A percentile compares a stretch with the other conserved stretches of the same genome.
phyloP scores from a whole-genome alignment of 2,888 invertebrate genomes.

The Lysandra coridon region DNA sequence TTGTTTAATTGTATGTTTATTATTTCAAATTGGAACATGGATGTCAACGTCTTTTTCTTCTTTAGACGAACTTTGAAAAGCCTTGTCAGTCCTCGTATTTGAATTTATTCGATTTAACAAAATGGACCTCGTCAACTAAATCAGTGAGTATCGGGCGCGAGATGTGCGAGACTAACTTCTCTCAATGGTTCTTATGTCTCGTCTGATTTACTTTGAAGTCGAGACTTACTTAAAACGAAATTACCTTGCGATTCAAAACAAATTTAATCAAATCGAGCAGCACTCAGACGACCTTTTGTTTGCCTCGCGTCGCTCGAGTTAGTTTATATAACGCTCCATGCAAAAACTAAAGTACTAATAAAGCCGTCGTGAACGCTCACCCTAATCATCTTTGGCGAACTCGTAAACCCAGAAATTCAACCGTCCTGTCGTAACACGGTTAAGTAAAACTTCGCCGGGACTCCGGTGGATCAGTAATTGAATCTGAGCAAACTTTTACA shows the following conservation, averaged over 20 bases:
- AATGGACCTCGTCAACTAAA: constrained; percentile 17
- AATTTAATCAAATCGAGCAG: constrained; percentile 8
- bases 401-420: constrained; percentile 28
- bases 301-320: background rate
- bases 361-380: constrained; percentile 15
- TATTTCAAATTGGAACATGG: background rate
- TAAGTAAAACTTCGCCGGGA: constrained; percentile 26
- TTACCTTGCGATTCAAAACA: constrained; percentile 19
- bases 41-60: background rate
- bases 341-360: constrained; percentile 6
- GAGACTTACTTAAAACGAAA: constrained; percentile 15
- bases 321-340: constrained; percentile 1
- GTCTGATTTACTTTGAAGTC: constrained; percentile 21
- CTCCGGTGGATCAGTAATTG: constrained; percentile 38
- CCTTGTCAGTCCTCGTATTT: background rate
- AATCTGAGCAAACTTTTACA: constrained; percentile 44
- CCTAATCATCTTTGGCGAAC: constrained; percentile 26
- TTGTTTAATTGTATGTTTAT: background rate
- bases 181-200: constrained; percentile 19
- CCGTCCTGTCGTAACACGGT: constrained; percentile 26
- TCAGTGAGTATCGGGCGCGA: background rate
- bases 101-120: background rate
- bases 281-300: background rate
- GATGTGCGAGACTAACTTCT: constrained; percentile 14
- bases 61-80: background rate